Conservation (phyloP, 2,797 vertebrate species). For the Rhinogobio ventralis region DNA sequence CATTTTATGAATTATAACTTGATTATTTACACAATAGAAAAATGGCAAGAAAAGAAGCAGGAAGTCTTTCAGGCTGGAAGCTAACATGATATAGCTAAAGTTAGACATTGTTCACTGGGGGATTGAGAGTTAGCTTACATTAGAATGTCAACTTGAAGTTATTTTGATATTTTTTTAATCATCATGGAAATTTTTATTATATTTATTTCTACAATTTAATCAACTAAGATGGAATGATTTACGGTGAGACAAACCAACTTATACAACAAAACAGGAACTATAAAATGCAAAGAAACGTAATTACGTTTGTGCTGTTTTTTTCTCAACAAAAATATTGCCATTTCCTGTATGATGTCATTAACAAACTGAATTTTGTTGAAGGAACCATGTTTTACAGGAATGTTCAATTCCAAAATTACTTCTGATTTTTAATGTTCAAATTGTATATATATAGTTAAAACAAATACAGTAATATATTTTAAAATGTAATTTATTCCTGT, state of each 20-base stretch:
- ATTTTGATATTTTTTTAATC: neutral
- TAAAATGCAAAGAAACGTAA: neutral
- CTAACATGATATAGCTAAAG: neutral
- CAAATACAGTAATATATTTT: neutral
- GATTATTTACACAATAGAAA: conserved; percentile 9
- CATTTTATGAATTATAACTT: conserved; percentile 11
- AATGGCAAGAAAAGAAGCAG: neutral
- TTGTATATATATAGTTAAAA: neutral
- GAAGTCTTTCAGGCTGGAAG: conserved; percentile 4
- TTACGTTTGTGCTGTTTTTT: neutral
- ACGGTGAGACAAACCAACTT: neutral
- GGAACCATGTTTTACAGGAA: neutral
- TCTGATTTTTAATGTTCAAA: neutral
- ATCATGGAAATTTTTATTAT: neutral
- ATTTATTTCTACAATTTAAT: neutral
- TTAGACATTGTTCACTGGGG: neutral
- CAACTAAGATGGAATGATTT: neutral
- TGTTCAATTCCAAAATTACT: neutral
- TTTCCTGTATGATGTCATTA: neutral
- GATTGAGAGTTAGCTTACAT: too few species aligned
- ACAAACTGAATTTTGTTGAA: neutral
- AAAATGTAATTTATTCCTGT: neutral
- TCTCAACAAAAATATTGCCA: neutral
- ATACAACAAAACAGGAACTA: neutral
- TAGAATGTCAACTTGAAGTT: neutral